These are phyloP conservation scores for Melieria crassipennis DNA, from an alignment of 2,888 invertebrate genomes.

Conservation along the genomic window DNA sequence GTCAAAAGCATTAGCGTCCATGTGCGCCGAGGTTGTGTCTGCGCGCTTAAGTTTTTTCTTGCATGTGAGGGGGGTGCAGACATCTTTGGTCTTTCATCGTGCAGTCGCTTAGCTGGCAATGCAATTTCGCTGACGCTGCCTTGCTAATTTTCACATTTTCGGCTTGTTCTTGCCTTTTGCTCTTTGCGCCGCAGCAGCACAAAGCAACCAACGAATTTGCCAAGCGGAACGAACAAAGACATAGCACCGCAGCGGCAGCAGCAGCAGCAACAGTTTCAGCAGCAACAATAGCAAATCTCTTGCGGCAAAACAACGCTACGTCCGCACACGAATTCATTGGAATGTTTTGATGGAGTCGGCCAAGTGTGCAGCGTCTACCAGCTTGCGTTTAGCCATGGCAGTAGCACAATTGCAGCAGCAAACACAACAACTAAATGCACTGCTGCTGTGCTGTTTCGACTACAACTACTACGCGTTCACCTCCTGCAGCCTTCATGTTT, in stretches of 20 bases:
- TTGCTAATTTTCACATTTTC: conserved; percentile 15
- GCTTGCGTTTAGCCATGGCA: too few species aligned
- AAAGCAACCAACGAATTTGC: not conserved
- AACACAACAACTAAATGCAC: not conserved
- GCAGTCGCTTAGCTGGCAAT: conserved; percentile 22
- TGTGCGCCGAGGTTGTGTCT: conserved; percentile 23
- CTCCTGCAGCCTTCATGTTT: not conserved
- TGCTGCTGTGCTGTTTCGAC: not conserved
- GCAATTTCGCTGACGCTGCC: not conserved
- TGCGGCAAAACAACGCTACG: not conserved
- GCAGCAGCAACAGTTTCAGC: not conserved
- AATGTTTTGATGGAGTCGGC: too few species aligned
- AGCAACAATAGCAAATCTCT: conserved; percentile 8
- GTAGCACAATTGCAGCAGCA: not conserved
- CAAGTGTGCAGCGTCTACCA: too few species aligned
- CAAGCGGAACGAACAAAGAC: not conserved
- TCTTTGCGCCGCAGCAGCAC: not conserved
- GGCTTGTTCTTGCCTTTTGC: too few species aligned
- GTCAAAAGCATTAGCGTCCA: too few species aligned
- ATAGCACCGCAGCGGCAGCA: conserved; percentile 1
- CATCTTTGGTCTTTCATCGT: conserved; percentile 60
- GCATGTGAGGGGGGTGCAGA: conserved; percentile 11
- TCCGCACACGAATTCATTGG: not conserved
- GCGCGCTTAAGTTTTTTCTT: not conserved
- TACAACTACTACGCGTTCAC: too few species aligned